phyloP scores from a whole-genome alignment of 2,797 vertebrate species.

The Champsocephalus gunnari region DNA sequence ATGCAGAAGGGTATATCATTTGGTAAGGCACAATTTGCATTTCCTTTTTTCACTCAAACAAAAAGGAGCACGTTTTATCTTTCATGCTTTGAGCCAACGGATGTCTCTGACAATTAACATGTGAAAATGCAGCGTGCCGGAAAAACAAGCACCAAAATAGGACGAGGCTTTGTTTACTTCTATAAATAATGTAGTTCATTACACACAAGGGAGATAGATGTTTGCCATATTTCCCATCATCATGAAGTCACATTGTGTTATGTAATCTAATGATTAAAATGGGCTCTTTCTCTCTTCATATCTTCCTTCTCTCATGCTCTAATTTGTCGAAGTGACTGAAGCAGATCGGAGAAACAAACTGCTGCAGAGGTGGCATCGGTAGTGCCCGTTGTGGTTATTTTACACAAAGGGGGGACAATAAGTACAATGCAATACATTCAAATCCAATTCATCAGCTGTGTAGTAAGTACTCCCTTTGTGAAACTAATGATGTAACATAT shows the following conservation, averaged over 20 bases:
- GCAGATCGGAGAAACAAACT: slow-evolving; percentile 34
- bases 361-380: slow-evolving; percentile 1
- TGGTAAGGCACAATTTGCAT: slow-evolving; percentile 14
- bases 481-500: neutral
- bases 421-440: neutral
- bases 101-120: slow-evolving; percentile 58
- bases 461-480: neutral
- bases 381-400: neutral
- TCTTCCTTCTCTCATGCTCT: slow-evolving; percentile 28
- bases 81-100: slow-evolving; percentile 31
- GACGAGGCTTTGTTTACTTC: slow-evolving; percentile 61
- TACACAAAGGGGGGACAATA: neutral
- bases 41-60: slow-evolving; percentile 21
- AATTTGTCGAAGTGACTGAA: slow-evolving; percentile 49
- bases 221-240: slow-evolving; percentile 52
- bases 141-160: slow-evolving; percentile 52
- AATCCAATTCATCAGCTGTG: neutral
- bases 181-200: slow-evolving; percentile 62
- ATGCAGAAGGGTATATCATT: neutral
- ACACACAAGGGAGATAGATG: slow-evolving; percentile 45
- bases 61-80: slow-evolving; percentile 24
- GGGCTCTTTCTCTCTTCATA: slow-evolving; percentile 35
- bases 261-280: slow-evolving; percentile 64
- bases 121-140: slow-evolving; percentile 35
- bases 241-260: slow-evolving; percentile 51